Evolutionary conservation across 2,797 vertebrate species (phyloP).

Genomic region (Cephalopachus bancanus): DNA sequence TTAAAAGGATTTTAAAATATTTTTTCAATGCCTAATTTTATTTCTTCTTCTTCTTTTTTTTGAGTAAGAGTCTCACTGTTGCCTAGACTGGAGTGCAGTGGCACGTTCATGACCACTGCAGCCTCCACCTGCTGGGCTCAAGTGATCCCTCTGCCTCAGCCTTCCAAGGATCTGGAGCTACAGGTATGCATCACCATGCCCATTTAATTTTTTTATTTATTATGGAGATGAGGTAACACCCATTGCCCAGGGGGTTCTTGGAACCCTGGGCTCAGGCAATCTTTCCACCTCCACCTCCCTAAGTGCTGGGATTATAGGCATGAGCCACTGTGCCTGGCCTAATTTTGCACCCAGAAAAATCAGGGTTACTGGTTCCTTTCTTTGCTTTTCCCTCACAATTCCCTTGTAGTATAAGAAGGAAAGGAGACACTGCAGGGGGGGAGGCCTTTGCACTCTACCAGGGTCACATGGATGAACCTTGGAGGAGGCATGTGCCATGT

Average conservation of each 20-base stretch:
- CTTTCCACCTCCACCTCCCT: background rate
- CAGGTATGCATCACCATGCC: too few relatives aligned
- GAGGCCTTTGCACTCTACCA: background rate
- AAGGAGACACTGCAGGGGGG: too few relatives aligned
- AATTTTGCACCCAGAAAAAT: background rate
- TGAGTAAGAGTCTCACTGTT: too few relatives aligned
- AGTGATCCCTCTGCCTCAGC: too few relatives aligned
- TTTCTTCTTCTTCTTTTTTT: too few relatives aligned
- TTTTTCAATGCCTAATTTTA: slow-evolving; percentile 7
- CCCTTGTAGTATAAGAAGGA: background rate
- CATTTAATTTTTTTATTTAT: background rate
- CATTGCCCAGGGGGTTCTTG: background rate
- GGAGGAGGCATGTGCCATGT: background rate
- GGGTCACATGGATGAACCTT: rapidly evolving
- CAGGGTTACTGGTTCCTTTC: background rate
- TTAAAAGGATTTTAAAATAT: background rate
- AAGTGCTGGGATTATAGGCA: background rate
- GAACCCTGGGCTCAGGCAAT: background rate
- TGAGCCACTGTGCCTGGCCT: background rate
- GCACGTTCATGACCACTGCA: too few relatives aligned
- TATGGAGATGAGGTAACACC: background rate
- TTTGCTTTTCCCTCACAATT: background rate
- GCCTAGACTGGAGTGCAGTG: too few relatives aligned
- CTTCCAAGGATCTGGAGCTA: too few relatives aligned
- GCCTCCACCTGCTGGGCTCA: too few relatives aligned